Evolutionary conservation across 2,113 vertebrate species (phyloP).

Genomic region (Lagopus leucura): DNA sequence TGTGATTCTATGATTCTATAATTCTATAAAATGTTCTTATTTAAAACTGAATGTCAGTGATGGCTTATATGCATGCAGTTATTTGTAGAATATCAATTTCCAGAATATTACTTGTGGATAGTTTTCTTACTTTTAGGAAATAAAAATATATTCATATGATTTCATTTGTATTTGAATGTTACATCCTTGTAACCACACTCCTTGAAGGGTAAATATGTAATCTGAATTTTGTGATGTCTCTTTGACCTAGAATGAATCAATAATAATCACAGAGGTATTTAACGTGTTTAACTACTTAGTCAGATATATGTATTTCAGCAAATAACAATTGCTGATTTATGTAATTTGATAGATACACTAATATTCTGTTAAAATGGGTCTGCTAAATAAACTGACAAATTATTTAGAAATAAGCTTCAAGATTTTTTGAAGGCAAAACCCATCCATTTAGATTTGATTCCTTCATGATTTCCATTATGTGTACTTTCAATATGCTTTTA

Average conservation of each 20-base stretch:
- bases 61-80: background rate
- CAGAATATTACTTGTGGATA: background rate
- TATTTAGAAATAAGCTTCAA: background rate
- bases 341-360: background rate
- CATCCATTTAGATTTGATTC: background rate
- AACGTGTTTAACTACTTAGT: background rate
- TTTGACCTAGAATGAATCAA: background rate
- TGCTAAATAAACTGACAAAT: background rate
- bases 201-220: background rate
- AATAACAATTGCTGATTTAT: background rate
- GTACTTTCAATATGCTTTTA: background rate
- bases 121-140: background rate
- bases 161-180: background rate
- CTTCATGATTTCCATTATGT: background rate
- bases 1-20: no score
- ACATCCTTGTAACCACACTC: background rate
- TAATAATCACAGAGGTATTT: background rate
- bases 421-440: background rate
- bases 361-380: background rate
- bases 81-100: background rate
- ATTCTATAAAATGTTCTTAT: background rate
- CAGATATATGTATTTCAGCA: background rate
- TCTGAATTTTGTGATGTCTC: background rate
- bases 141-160: background rate
- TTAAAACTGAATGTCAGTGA: background rate